phyloP scores from a whole-genome alignment of 2,888 invertebrate genomes.

The Habroteleia sp. region DNA sequence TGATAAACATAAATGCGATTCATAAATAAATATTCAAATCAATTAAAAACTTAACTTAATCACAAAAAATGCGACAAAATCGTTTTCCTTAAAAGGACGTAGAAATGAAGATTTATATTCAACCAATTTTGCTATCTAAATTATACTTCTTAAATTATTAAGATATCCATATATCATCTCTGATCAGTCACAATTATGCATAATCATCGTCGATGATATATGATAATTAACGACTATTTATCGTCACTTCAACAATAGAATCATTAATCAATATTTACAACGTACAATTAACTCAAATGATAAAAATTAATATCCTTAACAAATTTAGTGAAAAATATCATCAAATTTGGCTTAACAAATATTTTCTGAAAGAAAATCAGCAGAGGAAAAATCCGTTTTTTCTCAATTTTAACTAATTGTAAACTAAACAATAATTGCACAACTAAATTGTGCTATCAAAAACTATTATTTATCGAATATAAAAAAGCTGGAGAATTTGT shows the following conservation, averaged over 20 bases:
- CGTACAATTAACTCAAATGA: constrained; percentile 6
- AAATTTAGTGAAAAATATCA: constrained; percentile 18
- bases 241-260: constrained; percentile 44
- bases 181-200: constrained; percentile 40
- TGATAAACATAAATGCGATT: too few species aligned
- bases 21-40: too few species aligned
- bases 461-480: constrained; percentile 18
- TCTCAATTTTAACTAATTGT: too few species aligned
- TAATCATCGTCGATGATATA: constrained; percentile 46
- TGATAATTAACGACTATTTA: constrained; percentile 42
- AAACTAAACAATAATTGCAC: too few species aligned
- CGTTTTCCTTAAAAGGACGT: neutral
- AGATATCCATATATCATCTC: constrained; percentile 38
- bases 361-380: too few species aligned
- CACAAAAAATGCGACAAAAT: constrained; percentile 3
- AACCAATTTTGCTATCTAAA: constrained; percentile 37
- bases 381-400: too few species aligned
- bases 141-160: constrained; percentile 27
- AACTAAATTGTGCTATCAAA: too few species aligned
- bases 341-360: constrained; percentile 17
- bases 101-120: constrained; percentile 18
- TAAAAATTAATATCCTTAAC: neutral
- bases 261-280: constrained; percentile 35
- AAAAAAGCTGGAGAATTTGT: constrained; percentile 34
- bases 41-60: too few species aligned